Evolutionary conservation across 2,888 invertebrate species (phyloP).

Genomic region (Nymphalis c-album): DNA sequence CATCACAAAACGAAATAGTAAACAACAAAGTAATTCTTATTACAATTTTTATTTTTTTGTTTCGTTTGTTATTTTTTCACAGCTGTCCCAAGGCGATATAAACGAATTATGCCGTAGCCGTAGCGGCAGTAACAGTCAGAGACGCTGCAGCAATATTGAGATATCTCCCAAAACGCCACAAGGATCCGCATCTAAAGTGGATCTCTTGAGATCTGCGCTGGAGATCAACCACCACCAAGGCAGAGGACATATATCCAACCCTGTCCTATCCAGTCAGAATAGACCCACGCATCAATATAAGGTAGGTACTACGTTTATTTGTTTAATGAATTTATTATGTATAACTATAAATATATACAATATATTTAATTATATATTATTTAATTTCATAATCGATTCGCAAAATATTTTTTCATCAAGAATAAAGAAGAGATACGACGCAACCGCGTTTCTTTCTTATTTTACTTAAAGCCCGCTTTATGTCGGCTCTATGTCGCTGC

Average conservation of each 20-base stretch:
- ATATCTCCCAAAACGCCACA: slow-evolving; percentile 64
- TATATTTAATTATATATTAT: too few species aligned
- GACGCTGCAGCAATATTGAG: slow-evolving; percentile 82
- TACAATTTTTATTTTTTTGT: background rate
- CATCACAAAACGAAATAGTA: too few species aligned
- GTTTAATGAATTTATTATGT: background rate
- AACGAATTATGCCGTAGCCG: slow-evolving; percentile 74
- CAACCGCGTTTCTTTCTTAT: too few species aligned
- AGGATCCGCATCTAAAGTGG: slow-evolving; percentile 83
- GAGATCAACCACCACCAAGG: slow-evolving; percentile 84
- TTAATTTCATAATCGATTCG: too few species aligned
- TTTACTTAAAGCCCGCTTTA: too few species aligned
- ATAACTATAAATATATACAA: too few species aligned
- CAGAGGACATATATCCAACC: slow-evolving; percentile 82
- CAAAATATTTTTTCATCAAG: too few species aligned
- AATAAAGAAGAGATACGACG: too few species aligned
- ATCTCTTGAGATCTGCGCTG: slow-evolving; percentile 85
- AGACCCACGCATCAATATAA: slow-evolving; percentile 66
- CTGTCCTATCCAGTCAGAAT: slow-evolving; percentile 71
- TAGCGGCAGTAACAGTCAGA: slow-evolving; percentile 74
- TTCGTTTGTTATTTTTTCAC: slow-evolving; percentile 38
- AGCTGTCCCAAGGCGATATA: slow-evolving; percentile 79
- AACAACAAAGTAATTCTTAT: too few species aligned
- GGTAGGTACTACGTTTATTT: slow-evolving; percentile 58
- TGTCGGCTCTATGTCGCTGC: too few species aligned